Evolutionary conservation across 1,140 invertebrate genomes (phyloP).

Genomic region (Caenorhabditis brenneri): DNA sequence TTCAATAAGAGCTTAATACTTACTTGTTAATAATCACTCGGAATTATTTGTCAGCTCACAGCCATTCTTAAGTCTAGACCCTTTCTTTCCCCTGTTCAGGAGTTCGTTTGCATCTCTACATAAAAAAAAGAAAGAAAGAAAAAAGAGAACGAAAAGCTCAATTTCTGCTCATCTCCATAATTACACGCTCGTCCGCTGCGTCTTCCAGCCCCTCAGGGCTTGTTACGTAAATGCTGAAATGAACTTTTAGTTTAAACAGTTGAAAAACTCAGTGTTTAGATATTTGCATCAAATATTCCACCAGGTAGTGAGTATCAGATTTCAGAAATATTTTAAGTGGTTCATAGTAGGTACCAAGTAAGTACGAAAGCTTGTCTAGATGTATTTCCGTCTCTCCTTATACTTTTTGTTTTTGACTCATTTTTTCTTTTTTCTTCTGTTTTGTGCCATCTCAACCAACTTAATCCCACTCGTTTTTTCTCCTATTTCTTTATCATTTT

Average conservation of each 20-base stretch:
- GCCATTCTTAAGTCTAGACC: not conserved
- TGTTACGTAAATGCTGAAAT: not conserved
- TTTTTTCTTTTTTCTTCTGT: not conserved
- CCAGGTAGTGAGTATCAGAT: not conserved
- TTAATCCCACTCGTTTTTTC: not conserved
- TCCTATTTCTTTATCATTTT: not conserved
- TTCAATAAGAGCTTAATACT: too few relatives aligned
- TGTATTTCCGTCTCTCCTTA: not conserved
- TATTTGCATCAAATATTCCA: not conserved
- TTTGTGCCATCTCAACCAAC: not conserved
- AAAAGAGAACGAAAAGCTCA: not conserved
- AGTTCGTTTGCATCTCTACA: not conserved
- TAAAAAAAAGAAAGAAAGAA: not conserved
- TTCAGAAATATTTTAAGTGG: not conserved
- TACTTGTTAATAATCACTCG: too few relatives aligned
- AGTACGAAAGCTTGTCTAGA: not conserved
- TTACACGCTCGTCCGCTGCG: not conserved
- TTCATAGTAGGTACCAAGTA: not conserved
- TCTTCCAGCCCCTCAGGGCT: not conserved
- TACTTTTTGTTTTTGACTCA: not conserved
- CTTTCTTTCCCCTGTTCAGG: not conserved
- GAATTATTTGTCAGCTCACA: not conserved
- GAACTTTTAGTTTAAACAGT: not conserved
- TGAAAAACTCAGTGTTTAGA: not conserved
- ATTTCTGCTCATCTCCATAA: not conserved